Conservation (phyloP, 2,797 vertebrate genomes). For the Typhlichthys eigenmanni region DNA sequence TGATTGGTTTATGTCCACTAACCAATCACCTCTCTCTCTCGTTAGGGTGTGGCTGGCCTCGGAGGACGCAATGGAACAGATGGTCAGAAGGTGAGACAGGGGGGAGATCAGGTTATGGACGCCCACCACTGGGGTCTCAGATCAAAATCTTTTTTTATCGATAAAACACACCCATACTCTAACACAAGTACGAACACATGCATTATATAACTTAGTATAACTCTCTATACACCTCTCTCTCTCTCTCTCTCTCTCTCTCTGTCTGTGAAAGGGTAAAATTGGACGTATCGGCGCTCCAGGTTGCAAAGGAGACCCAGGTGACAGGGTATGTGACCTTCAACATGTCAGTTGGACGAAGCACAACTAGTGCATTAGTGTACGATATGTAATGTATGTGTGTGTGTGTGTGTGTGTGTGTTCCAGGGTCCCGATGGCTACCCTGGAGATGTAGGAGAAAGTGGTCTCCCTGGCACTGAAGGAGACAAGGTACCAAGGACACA, state of each 20-base stretch:
- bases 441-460: slow-evolving; percentile 85
- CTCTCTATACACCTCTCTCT: not conserved
- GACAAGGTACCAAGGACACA: slow-evolving; percentile 79
- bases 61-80: slow-evolving; percentile 90
- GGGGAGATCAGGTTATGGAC: not conserved
- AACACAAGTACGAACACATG: no score
- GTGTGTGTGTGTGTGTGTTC: slow-evolving; percentile 5
- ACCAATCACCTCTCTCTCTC: slow-evolving; percentile 19
- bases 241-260: not conserved
- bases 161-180: not conserved
- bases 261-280: slow-evolving; percentile 84
- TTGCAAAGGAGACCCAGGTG: slow-evolving; percentile 94
- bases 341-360: not conserved
- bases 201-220: not conserved
- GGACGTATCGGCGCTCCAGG: slow-evolving; percentile 94
- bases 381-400: not conserved
- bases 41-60: slow-evolving; percentile 84
- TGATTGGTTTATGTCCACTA: not conserved
- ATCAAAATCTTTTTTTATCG: not conserved
- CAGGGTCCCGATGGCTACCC: slow-evolving; percentile 90
- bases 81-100: slow-evolving; percentile 87
- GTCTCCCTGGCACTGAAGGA: slow-evolving; percentile 79
- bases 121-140: not conserved
- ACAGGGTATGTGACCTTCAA: slow-evolving; percentile 78
- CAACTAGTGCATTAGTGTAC: not conserved